Conservation (phyloP, 2,113 vertebrate species). For the Charina bottae region DNA sequence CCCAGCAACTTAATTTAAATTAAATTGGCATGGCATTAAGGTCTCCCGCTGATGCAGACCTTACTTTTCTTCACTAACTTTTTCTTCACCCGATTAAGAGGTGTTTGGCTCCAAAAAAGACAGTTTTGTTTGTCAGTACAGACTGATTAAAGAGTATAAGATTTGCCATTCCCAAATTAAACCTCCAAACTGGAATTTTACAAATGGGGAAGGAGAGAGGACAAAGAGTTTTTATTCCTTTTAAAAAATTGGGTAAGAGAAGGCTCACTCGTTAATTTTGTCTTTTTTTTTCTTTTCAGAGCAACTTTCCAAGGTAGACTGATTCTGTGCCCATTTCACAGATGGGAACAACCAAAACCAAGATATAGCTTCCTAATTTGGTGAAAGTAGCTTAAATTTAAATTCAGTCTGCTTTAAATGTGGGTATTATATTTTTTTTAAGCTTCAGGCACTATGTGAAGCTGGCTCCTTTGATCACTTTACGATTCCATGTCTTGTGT, state of each 20-base stretch:
- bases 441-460: too few species aligned
- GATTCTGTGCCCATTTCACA: background rate
- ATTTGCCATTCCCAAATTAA: background rate
- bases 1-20: slow-evolving; percentile 11
- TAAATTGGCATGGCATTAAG: slow-evolving; percentile 4
- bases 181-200: background rate
- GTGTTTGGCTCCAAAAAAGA: background rate
- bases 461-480: too few species aligned
- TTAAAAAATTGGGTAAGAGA: background rate
- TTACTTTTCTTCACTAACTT: too few species aligned
- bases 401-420: too few species aligned
- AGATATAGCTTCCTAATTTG: background rate
- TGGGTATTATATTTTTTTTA: too few species aligned
- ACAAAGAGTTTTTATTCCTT: background rate
- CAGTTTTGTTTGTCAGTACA: background rate
- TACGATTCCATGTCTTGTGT: too few species aligned
- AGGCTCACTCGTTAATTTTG: background rate
- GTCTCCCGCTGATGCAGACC: background rate
- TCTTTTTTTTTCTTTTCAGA: background rate
- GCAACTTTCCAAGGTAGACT: background rate
- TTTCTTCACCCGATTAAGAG: slow-evolving; percentile 13
- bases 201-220: background rate
- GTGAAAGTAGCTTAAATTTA: too few species aligned
- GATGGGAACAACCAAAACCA: background rate
- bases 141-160: background rate